A percentile compares a stretch with the other conserved stretches of the same genome.
These are phyloP conservation scores for Toxotes lorentzi DNA, from an alignment of 2,797 vertebrate species.

Conservation along the genomic window DNA sequence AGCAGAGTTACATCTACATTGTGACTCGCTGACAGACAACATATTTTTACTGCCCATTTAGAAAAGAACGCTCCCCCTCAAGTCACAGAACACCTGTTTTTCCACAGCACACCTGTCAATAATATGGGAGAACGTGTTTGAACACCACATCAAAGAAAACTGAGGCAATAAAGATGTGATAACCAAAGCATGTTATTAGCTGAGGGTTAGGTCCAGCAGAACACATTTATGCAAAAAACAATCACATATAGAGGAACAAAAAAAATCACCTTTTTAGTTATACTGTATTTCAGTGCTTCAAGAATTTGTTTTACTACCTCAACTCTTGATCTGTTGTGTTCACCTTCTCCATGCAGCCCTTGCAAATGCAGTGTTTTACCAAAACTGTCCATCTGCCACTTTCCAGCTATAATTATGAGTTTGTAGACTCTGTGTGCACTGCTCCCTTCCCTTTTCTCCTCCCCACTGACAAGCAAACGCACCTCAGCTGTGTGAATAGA, in stretches of 20 bases:
- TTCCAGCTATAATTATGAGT: constrained; percentile 44
- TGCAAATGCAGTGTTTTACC: constrained; percentile 1
- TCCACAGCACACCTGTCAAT: constrained; percentile 16
- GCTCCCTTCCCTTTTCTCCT: constrained; percentile 16
- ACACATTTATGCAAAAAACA: background rate
- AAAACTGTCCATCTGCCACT: constrained; percentile 28
- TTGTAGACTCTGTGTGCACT: constrained; percentile 4
- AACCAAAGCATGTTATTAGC: constrained; percentile 9
- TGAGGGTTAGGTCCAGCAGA: constrained; percentile 1
- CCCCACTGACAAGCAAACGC: constrained; percentile 33
- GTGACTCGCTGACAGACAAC: constrained; percentile 28
- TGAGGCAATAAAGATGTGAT: constrained; percentile 11
- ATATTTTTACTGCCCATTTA: constrained; percentile 45
- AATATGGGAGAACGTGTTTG: constrained; percentile 19
- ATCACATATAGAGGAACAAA: background rate
- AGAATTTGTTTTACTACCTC: background rate
- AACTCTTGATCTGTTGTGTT: constrained; percentile 22
- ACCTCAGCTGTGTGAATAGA: constrained; percentile 45
- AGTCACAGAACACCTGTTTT: constrained; percentile 63
- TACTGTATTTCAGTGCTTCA: background rate
- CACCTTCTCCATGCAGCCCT: background rate
- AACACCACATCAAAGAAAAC: constrained; percentile 45
- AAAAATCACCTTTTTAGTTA: background rate
- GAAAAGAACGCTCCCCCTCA: constrained; percentile 29
- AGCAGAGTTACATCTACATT: constrained; percentile 36